Evolutionary conservation across 2,113 vertebrate species (phyloP).

Genomic region (Rhinoptilus africanus): DNA sequence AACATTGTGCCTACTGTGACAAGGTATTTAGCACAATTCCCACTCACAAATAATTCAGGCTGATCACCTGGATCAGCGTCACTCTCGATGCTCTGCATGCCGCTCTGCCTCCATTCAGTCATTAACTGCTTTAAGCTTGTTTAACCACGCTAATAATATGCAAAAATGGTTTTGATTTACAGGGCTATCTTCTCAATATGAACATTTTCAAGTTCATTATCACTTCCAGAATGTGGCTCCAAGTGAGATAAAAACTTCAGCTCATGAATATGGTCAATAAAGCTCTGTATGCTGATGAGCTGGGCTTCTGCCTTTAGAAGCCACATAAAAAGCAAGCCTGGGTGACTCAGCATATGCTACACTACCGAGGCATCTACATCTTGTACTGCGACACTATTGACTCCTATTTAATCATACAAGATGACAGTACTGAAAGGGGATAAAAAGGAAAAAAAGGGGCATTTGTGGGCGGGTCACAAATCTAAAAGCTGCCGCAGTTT

Average conservation of each 20-base stretch:
- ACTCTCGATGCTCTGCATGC: background rate
- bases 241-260: background rate
- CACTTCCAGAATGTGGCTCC: constrained; percentile 12
- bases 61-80: background rate
- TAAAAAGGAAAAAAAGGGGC: background rate
- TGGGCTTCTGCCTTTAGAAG: background rate
- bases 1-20: background rate
- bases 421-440: background rate
- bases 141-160: background rate
- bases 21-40: background rate
- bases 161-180: constrained; percentile 7
- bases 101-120: background rate
- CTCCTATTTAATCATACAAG: constrained; percentile 16
- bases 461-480: background rate
- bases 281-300: background rate
- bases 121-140: background rate
- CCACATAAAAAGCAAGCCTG: background rate
- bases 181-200: background rate
- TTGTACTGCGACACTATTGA: background rate
- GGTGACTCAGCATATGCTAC: background rate
- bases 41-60: background rate
- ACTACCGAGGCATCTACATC: background rate
- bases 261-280: constrained; percentile 32
- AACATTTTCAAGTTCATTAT: constrained; percentile 24
- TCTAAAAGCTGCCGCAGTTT: background rate